A percentile compares a stretch with the other conserved stretches of the same genome.
These are phyloP conservation scores for Sinohyriopsis cumingii DNA, from an alignment of 2,888 invertebrate genomes.

Conservation along the genomic window DNA sequence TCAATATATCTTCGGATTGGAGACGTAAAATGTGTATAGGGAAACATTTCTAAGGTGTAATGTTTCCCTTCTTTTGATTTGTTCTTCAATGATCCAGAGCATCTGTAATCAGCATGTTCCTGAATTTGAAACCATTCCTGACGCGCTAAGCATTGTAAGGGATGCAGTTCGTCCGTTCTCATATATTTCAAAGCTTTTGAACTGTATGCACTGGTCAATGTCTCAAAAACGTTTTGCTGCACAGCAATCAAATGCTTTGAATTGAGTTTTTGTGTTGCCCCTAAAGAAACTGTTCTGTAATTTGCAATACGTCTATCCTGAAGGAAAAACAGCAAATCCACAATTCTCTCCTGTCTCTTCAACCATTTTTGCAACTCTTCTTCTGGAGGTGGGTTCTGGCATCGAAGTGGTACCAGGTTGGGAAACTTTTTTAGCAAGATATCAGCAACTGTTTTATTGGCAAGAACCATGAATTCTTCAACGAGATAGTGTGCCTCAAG, in stretches of 20 bases:
- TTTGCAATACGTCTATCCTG: conserved; percentile 16
- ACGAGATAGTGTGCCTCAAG: conserved; percentile 32
- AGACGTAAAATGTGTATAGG: conserved; percentile 34
- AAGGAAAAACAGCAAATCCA: conserved; percentile 22
- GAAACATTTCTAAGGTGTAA: conserved; percentile 24
- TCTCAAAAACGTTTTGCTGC: no score
- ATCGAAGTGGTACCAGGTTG: conserved; percentile 24
- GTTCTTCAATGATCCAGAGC: conserved; percentile 18
- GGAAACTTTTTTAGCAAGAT: conserved; percentile 13
- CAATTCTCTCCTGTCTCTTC: conserved; percentile 15
- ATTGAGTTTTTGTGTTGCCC: background rate
- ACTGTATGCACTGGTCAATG: no score
- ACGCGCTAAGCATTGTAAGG: conserved; percentile 32
- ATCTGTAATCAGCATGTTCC: conserved; percentile 35
- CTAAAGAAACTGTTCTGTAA: background rate
- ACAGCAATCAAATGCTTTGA: background rate
- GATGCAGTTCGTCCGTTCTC: no score
- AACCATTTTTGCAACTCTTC: conserved; percentile 23
- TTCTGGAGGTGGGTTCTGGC: conserved; percentile 25
- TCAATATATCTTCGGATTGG: conserved; percentile 35
- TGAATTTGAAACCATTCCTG: conserved; percentile 39
- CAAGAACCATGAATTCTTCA: conserved; percentile 39
- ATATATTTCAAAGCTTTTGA: conserved; percentile 11
- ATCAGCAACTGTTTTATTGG: no score
- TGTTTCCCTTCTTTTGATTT: conserved; percentile 14